These are phyloP conservation scores for Thecocarcelia acutangulata DNA, from an alignment of 2,888 invertebrate species.

Conservation along the genomic window DNA sequence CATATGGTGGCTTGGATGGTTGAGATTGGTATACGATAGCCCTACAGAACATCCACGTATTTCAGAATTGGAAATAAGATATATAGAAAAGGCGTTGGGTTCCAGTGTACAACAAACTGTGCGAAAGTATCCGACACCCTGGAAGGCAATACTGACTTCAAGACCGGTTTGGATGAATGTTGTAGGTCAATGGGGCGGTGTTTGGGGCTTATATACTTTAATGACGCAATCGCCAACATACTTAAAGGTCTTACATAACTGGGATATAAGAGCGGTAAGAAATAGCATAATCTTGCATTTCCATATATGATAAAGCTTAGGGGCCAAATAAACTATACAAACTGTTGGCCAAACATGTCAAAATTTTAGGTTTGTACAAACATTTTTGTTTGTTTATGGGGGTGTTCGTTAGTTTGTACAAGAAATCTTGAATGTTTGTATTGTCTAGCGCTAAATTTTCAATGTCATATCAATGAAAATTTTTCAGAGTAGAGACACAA, in stretches of 20 bases:
- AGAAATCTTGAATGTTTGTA: too few relatives aligned
- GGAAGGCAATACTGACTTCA: constrained; percentile 84
- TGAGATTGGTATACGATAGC: constrained; percentile 84
- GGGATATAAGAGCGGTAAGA: constrained; percentile 85
- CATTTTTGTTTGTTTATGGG: too few relatives aligned
- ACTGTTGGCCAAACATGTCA: too few relatives aligned
- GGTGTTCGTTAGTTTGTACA: too few relatives aligned
- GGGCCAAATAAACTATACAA: too few relatives aligned
- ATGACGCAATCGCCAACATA: constrained; percentile 88
- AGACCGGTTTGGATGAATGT: constrained; percentile 85
- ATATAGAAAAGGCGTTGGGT: constrained; percentile 84
- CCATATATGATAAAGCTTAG: too few relatives aligned
- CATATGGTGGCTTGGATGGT: constrained; percentile 86
- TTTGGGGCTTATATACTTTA: constrained; percentile 87
- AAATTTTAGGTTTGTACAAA: too few relatives aligned
- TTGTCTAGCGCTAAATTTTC: too few relatives aligned
- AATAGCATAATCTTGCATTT: neutral
- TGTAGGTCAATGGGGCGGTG: constrained; percentile 85
- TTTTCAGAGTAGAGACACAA: too few relatives aligned
- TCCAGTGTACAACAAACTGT: constrained; percentile 76
- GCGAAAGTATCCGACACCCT: constrained; percentile 83
- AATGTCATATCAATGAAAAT: too few relatives aligned
- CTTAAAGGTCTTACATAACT: constrained; percentile 86
- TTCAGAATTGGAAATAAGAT: constrained; percentile 83
- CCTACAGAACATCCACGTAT: constrained; percentile 87